Conservation (phyloP, 2,888 invertebrate genomes). For the Smittia sp. region DNA sequence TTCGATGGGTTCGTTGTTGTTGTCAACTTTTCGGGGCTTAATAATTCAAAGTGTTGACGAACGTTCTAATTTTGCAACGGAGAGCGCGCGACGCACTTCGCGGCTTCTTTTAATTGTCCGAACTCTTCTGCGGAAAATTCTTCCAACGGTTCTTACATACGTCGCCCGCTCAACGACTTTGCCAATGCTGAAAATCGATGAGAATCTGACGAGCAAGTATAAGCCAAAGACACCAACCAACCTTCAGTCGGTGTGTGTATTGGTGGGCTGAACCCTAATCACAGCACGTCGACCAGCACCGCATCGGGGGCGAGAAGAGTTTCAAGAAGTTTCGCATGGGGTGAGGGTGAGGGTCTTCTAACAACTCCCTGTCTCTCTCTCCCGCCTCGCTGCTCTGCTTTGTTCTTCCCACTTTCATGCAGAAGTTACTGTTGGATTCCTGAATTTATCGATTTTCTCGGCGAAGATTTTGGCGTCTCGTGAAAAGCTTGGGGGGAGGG, state of each 20-base stretch:
- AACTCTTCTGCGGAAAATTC: too few species aligned
- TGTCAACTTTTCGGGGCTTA: constrained; percentile 16
- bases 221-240: background rate
- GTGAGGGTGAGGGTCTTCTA: constrained; percentile 21
- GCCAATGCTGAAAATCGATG: background rate
- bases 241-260: background rate
- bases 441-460: constrained; percentile 31
- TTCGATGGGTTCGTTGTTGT: background rate
- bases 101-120: background rate
- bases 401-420: constrained; percentile 2
- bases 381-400: background rate
- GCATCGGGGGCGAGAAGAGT: background rate
- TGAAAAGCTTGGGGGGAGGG: background rate
- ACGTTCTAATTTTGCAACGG: constrained; percentile 26
- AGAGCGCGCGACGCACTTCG: background rate
- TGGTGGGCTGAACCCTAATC: constrained; percentile 16
- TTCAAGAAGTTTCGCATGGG: constrained; percentile 9
- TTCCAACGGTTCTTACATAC: too few species aligned
- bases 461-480: background rate
- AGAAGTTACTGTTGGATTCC: constrained; percentile 30
- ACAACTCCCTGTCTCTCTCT: background rate
- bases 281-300: background rate
- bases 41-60: constrained; percentile 13
- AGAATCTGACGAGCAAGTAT: background rate
- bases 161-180: background rate